Evolutionary conservation across 2,113 vertebrate species (phyloP), one percentile per base, ranked within the genome.

Genomic region (Athene noctua): DNA sequence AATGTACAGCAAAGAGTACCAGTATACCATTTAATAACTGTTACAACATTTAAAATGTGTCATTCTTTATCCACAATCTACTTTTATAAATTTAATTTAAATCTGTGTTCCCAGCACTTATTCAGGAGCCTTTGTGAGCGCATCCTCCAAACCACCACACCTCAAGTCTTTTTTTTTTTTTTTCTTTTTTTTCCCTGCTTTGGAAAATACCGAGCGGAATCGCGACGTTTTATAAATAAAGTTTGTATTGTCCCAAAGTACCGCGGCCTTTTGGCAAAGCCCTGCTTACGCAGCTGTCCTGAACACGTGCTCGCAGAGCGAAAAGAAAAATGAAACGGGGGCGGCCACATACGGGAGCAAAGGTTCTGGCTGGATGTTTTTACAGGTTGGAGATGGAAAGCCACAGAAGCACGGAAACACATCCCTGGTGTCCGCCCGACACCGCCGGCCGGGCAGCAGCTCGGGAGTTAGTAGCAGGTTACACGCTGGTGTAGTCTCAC

Each of bases 11-110:
- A 97, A 94, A 96, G 86, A 94, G 96, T 98, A 97, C 91, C 96
- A 97, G 92, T 59, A 97, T 96, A 97, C 97, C 97, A 98, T 97
- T 97, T 95, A 82, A 88, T 96, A 97, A 98, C 97, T 91, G 91
- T 95, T 95, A 98, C 92, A 94, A 96, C 95, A 92, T 75, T 96
- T 91, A 97, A 98, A 96, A 92, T 51, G 44, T 81, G 62, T 49
- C 74, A 89, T 96, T 95, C 54, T 94, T 97, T 91, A 98, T 85
- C 97, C 95, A 97, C 81, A 94, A 92, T 34, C 97, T 97, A 98
- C 96, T 98, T 97, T 97, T 95, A 97, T 96, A 97, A 95, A 80
- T 83, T 23, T 32, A 46, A 89, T 81, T 80, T 80, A 52, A 65
- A 62, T 81, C 11, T 38, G 21, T 58, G 42, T 88, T 55, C 75